Evolutionary conservation across 2,888 invertebrate genomes (phyloP).

Genomic region (Temnothorax unifasciatus): DNA sequence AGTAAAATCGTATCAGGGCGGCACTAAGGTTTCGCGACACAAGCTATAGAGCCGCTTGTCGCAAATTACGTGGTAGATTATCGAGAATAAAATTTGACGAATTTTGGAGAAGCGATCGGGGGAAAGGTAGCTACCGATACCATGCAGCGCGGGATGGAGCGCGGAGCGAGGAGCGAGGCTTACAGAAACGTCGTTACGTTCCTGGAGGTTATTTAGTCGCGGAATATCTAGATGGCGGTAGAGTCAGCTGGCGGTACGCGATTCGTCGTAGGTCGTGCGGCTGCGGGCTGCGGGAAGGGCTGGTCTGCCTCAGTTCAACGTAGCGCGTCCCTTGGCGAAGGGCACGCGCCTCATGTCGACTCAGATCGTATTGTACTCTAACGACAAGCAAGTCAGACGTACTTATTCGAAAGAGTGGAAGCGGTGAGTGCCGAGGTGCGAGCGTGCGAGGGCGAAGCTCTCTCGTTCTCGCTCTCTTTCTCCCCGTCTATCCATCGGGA

Average conservation of each 20-base stretch:
- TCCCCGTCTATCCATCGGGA: background rate
- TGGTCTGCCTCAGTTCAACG: slow-evolving; percentile 78
- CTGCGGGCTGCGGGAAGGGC: slow-evolving; percentile 62
- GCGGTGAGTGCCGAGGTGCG: background rate
- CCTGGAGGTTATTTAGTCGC: slow-evolving; percentile 75
- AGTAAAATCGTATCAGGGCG: background rate
- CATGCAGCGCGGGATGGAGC: no score
- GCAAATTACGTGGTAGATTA: no score
- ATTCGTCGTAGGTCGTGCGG: slow-evolving; percentile 78
- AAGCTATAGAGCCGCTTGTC: background rate
- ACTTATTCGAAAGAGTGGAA: background rate
- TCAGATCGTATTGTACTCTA: background rate
- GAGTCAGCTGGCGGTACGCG: slow-evolving; percentile 49
- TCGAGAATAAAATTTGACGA: background rate
- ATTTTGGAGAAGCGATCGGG: background rate
- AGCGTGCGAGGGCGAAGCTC: background rate
- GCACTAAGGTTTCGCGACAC: background rate
- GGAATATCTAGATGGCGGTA: slow-evolving; percentile 74
- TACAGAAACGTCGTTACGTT: slow-evolving; percentile 37
- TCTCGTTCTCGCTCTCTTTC: no score
- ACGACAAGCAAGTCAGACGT: background rate
- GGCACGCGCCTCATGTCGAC: slow-evolving; percentile 71
- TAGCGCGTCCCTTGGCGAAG: slow-evolving; percentile 77
- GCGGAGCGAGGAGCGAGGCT: no score
- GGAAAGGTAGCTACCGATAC: no score